Evolutionary conservation across 1,140 invertebrate species (phyloP).

Genomic region (Pachypeltis micranthus): DNA sequence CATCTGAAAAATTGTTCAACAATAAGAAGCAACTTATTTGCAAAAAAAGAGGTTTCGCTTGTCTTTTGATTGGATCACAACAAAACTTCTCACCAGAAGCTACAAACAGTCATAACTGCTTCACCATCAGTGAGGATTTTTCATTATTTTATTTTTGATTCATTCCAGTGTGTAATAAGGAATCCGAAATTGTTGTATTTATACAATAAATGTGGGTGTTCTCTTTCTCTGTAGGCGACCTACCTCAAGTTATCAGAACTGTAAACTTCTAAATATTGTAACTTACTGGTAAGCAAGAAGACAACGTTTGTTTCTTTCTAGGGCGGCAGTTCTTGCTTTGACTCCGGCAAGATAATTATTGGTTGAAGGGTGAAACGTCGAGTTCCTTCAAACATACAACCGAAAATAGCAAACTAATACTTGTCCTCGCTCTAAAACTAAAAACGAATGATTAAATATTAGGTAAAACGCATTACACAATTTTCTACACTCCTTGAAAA

Average conservation of each 20-base stretch:
- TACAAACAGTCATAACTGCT: no score
- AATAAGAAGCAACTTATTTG: slow-evolving; percentile 20
- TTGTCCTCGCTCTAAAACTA: no score
- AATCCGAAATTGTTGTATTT: not conserved
- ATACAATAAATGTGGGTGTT: not conserved
- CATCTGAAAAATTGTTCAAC: slow-evolving; percentile 38
- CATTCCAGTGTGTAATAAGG: not conserved
- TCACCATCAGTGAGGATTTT: no score
- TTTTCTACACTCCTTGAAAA: no score
- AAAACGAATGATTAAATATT: no score
- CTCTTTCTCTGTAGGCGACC: no score
- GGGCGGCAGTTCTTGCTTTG: slow-evolving; percentile 65
- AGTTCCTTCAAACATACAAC: slow-evolving; percentile 22
- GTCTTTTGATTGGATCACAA: no score
- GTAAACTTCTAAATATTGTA: slow-evolving; percentile 5
- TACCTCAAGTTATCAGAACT: no score
- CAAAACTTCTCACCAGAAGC: no score
- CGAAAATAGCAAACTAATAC: no score
- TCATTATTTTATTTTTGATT: no score
- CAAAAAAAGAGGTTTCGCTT: not conserved
- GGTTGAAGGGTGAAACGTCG: slow-evolving; percentile 38
- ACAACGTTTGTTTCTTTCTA: slow-evolving; percentile 83
- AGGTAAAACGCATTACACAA: no score
- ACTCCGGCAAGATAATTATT: slow-evolving; percentile 47
- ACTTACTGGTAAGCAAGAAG: slow-evolving; percentile 71